Evolutionary conservation across 1,140 invertebrate genomes (phyloP), one percentile per base, ranked within the genome.

Genomic region (Drosophila biarmipes): DNA sequence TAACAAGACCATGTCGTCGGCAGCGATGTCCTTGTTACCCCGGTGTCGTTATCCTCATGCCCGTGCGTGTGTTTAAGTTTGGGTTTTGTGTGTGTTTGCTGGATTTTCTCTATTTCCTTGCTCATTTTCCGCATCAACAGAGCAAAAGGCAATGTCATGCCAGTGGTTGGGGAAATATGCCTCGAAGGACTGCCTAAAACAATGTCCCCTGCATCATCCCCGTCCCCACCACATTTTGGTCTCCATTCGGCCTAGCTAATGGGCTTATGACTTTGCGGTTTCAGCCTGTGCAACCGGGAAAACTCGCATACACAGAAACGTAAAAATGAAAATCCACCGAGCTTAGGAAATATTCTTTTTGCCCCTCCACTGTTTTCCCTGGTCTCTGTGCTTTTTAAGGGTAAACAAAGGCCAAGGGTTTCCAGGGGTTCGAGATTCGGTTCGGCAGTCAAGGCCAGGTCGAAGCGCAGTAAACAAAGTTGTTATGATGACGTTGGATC

Each of bases 181-280:
- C 45, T 63, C 58, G 63, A 59, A 57, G 48, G 61, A 76, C 72
- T 67, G 73, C 52, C 72, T 77, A 77, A 77, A 76, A 77, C 73
- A 77, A 77, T 77, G 74, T 73, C 62, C 53, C 34, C 63, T 42
- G 45, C 37, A 27, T 29, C 37, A 27, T 29, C 45, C 11, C 55
- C n/a, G 19, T 21, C 15, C 59, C 38, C 46, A 11, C 10, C 21
- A 10, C 35, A 35, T 6, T 7, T 31, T 37, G 48, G 31, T 17
- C 24, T 15, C 34, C 35, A 43, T 43, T 38, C 42, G 15, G 24
- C 37, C 31, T 63, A 61, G 84, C 64, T 89, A 87, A 89, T 79
- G 82, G 82, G 84, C 78, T 84, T 87, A 89, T 87, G 84, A 89
- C 78, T 89, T 77, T 87, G 84, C 84, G 84, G 84, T 87, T 84